A percentile compares a stretch with the other conserved stretches of the same genome.
Evolutionary conservation across 2,797 vertebrate species (phyloP).

Genomic region (Distichodus sexfasciatus): DNA sequence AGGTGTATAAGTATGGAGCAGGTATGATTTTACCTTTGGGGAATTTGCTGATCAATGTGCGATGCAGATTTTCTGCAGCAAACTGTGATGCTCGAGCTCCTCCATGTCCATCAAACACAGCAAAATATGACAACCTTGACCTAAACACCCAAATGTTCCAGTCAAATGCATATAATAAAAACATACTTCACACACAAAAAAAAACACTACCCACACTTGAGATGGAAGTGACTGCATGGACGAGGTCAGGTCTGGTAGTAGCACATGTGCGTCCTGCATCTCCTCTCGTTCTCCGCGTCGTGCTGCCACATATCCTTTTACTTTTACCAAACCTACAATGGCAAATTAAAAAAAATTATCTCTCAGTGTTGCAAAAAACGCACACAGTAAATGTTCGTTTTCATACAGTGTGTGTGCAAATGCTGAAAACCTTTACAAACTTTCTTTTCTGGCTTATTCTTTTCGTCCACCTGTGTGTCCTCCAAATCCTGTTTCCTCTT

Average conservation of each 20-base stretch:
- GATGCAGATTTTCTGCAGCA: slow-evolving; percentile 90
- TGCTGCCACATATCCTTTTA: slow-evolving; percentile 86
- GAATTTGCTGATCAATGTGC: slow-evolving; percentile 84
- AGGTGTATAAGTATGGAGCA: background rate
- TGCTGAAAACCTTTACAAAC: slow-evolving; percentile 99
- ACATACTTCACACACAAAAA: background rate
- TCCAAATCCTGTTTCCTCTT: slow-evolving; percentile 74
- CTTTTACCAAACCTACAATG: slow-evolving; percentile 64
- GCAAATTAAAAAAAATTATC: background rate
- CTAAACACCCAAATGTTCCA: too few relatives aligned
- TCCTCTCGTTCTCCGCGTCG: slow-evolving; percentile 91
- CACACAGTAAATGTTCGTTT: background rate
- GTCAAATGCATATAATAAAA: too few relatives aligned
- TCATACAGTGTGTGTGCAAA: slow-evolving; percentile 76
- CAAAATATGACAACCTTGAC: slow-evolving; percentile 85
- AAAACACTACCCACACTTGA: slow-evolving; percentile 76
- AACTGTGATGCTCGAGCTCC: slow-evolving; percentile 88
- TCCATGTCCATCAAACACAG: slow-evolving; percentile 93
- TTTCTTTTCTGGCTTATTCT: slow-evolving; percentile 89
- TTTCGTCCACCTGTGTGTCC: slow-evolving; percentile 69
- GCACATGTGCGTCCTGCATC: slow-evolving; percentile 94
- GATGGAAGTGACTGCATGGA: slow-evolving; percentile 70
- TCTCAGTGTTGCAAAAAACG: too few relatives aligned
- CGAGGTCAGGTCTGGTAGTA: slow-evolving; percentile 80
- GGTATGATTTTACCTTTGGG: slow-evolving; percentile 79